A percentile compares a stretch with the other conserved stretches of the same genome.
These are phyloP conservation scores for Gibbula magus DNA, from an alignment of 2,888 invertebrate species.

Conservation along the genomic window DNA sequence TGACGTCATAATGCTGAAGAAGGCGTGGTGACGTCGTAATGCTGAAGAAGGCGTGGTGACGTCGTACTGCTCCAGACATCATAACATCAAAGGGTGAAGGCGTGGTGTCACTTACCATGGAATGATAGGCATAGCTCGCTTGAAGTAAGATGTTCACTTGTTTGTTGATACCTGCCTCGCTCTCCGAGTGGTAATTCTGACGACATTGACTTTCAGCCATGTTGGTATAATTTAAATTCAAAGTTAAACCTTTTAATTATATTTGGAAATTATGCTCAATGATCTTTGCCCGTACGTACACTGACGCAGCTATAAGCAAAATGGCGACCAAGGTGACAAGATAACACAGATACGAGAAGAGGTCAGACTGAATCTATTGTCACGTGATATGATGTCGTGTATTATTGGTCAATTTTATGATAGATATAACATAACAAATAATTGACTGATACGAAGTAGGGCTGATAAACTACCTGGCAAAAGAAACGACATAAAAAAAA, in stretches of 20 bases:
- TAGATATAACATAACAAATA: too few species aligned
- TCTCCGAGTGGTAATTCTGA: constrained; percentile 73
- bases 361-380: too few species aligned
- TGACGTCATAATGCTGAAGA: too few species aligned
- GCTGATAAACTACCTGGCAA: too few species aligned
- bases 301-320: constrained; percentile 75
- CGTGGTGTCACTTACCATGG: constrained; percentile 67
- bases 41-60: too few species aligned
- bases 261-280: neutral
- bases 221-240: constrained; percentile 31
- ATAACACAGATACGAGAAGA: too few species aligned
- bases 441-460: too few species aligned
- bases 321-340: too few species aligned
- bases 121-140: constrained; percentile 73
- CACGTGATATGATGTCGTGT: too few species aligned
- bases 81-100: neutral
- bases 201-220: constrained; percentile 74
- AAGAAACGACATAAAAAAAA: too few species aligned
- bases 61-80: neutral
- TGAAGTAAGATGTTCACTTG: constrained; percentile 75
- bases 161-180: constrained; percentile 73
- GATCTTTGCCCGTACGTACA: constrained; percentile 71
- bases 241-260: neutral
- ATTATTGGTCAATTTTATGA: too few species aligned
- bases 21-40: too few species aligned